Percentiles rank a stretch among this genome's conserved stretches.
Evolutionary conservation across 2,888 invertebrate species (phyloP).

Genomic region (Atethmia centrago): DNA sequence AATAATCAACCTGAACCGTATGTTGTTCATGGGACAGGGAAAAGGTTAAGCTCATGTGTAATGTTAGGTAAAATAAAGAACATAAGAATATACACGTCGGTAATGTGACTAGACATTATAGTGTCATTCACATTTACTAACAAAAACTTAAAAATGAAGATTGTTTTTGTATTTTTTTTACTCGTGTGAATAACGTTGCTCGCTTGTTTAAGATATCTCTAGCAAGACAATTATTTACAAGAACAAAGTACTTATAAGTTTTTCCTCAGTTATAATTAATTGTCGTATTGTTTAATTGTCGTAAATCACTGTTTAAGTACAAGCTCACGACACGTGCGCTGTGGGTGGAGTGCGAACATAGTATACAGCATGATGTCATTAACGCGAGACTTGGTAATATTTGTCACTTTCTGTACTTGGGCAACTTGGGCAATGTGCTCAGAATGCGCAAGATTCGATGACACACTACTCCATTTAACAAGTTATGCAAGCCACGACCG

Average conservation of each 20-base stretch:
- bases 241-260: conserved; percentile 16
- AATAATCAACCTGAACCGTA: too few relatives aligned
- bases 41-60: neutral
- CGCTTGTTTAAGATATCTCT: conserved; percentile 7
- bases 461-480: conserved; percentile 78
- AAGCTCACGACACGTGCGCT: conserved; percentile 81
- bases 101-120: conserved; percentile 13
- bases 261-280: conserved; percentile 37
- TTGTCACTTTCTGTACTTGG: conserved; percentile 77
- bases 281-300: conserved; percentile 50
- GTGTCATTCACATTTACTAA: conserved; percentile 16
- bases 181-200: conserved; percentile 23
- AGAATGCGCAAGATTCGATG: conserved; percentile 73
- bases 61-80: neutral
- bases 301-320: conserved; percentile 66
- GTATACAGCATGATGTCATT: conserved; percentile 86
- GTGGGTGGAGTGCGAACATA: conserved; percentile 86
- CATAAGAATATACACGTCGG: too few relatives aligned
- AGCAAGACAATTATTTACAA: conserved; percentile 23
- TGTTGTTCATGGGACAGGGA: too few relatives aligned
- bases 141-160: conserved; percentile 40
- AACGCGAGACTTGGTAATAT: conserved; percentile 78
- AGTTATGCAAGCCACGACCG: conserved; percentile 81
- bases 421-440: conserved; percentile 67
- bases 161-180: conserved; percentile 36